phyloP scores from a whole-genome alignment of 2,797 vertebrate species.

The Sebastes matsubarae region DNA sequence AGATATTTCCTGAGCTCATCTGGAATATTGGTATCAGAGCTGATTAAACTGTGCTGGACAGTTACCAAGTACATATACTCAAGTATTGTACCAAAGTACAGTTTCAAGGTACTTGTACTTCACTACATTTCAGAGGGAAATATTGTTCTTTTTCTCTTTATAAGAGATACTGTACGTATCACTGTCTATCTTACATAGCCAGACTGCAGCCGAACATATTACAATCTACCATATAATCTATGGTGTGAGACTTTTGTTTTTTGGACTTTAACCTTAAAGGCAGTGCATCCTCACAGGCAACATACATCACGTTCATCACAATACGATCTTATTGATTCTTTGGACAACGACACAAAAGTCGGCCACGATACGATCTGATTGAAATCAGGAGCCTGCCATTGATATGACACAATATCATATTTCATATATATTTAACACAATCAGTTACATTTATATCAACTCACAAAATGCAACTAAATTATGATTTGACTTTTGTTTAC shows the following conservation, averaged over 20 bases:
- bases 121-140: too few species aligned
- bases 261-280: too few species aligned
- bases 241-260: background rate
- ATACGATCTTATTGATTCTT: too few species aligned
- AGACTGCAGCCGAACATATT: background rate
- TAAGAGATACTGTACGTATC: background rate
- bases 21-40: background rate
- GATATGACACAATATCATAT: too few species aligned
- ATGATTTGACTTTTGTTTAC: too few species aligned
- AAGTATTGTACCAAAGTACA: background rate
- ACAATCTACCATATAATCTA: background rate
- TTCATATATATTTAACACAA: background rate
- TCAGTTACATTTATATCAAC: too few species aligned
- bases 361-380: accelerated
- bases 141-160: too few species aligned
- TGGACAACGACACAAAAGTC: too few species aligned
- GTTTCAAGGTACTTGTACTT: background rate
- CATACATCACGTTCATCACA: background rate
- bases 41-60: background rate
- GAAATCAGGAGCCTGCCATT: too few species aligned
- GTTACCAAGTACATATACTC: background rate
- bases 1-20: background rate
- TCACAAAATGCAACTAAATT: too few species aligned
- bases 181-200: background rate
- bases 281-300: background rate